These are phyloP conservation scores for Eupeodes luniger DNA, from an alignment of 2,888 invertebrate species.

Conservation along the genomic window DNA sequence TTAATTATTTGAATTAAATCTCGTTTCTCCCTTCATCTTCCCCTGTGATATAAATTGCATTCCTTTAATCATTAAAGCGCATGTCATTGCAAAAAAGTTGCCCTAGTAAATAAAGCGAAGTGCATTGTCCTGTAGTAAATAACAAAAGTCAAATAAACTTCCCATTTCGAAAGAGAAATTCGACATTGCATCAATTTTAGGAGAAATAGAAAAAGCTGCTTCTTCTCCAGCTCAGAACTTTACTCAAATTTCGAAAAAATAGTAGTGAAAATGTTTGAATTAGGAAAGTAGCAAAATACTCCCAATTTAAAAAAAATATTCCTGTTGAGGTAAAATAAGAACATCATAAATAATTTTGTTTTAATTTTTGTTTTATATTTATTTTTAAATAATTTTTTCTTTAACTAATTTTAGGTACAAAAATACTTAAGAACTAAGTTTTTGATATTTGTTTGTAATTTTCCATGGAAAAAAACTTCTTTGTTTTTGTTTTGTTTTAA, in stretches of 20 bases:
- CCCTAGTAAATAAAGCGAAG: slow-evolving; percentile 59
- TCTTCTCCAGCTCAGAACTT: not conserved
- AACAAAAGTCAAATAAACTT: slow-evolving; percentile 27
- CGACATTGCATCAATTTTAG: not conserved
- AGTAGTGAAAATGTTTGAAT: not conserved
- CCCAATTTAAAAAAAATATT: slow-evolving; percentile 3
- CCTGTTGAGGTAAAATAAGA: slow-evolving; percentile 1
- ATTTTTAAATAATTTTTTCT: slow-evolving; percentile 29
- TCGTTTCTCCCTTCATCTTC: not conserved
- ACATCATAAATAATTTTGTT: slow-evolving; percentile 32
- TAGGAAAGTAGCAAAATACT: not conserved
- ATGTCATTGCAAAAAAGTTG: slow-evolving; percentile 26
- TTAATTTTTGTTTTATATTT: slow-evolving; percentile 50
- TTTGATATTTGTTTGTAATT: slow-evolving; percentile 40
- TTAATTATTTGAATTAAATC: not conserved
- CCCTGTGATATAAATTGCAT: slow-evolving; percentile 39
- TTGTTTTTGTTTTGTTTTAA: slow-evolving; percentile 24
- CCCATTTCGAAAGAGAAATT: slow-evolving; percentile 37
- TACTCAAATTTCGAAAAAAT: slow-evolving; percentile 10
- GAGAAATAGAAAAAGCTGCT: slow-evolving; percentile 20
- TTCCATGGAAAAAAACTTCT: slow-evolving; percentile 50
- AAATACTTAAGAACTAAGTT: slow-evolving; percentile 63
- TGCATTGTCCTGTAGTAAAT: slow-evolving; percentile 65
- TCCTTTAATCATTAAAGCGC: slow-evolving; percentile 34
- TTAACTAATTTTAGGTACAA: slow-evolving; percentile 66